Evolutionary conservation across 2,113 vertebrate genomes (phyloP).

Genomic region (Stictonetta naevosa): DNA sequence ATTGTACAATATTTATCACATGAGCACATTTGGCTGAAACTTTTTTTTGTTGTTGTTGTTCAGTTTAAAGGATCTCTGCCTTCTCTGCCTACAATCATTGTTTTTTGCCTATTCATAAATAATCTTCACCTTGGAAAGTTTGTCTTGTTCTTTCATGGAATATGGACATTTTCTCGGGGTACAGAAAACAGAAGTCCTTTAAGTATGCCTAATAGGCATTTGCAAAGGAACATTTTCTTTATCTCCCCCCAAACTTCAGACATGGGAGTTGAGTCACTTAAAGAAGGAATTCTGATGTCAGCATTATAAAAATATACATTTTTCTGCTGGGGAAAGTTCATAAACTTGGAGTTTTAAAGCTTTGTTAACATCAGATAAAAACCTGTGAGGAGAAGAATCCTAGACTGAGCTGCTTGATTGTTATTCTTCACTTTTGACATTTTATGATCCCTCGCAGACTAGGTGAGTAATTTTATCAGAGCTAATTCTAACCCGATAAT

Average conservation of each 20-base stretch:
- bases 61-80: not conserved
- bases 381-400: not conserved
- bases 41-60: not conserved
- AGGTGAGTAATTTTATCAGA: not conserved
- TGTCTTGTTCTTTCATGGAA: not conserved
- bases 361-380: not conserved
- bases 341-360: not conserved
- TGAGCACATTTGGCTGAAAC: not conserved
- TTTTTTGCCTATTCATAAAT: not conserved
- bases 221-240: not conserved
- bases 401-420: not conserved
- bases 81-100: not conserved
- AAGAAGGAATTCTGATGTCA: not conserved
- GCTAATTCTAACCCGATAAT: conserved; percentile 5
- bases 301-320: not conserved
- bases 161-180: not conserved
- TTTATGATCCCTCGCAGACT: not conserved
- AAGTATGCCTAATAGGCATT: not conserved
- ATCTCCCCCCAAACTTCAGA: not conserved
- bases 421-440: conserved; percentile 4
- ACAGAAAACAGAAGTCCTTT: not conserved
- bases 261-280: not conserved
- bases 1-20: not conserved
- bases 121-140: not conserved
- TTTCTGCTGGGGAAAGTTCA: not conserved